Conservation (phyloP, 37 sponge, comb jelly and placozoan genomes). For the Geodia barretti region DNA sequence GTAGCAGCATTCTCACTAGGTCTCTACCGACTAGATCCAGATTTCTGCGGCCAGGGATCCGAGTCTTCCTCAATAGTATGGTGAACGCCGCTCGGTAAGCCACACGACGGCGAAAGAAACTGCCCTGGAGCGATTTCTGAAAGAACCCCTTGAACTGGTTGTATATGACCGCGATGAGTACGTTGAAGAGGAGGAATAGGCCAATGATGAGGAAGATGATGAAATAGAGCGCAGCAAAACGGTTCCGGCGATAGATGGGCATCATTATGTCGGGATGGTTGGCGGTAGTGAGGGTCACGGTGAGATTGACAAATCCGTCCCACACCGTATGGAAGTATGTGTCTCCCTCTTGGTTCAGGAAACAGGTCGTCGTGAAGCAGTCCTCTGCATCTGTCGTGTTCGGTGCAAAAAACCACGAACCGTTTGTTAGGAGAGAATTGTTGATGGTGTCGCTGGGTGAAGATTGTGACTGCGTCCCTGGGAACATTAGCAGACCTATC, state of each 20-base stretch:
- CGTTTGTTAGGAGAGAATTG: neutral
- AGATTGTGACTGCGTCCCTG: conserved; percentile 2
- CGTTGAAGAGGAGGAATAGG: conserved; percentile 83
- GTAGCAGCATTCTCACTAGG: conserved; percentile 50
- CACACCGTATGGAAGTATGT: conserved; percentile 68
- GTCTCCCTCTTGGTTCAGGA: conserved; percentile 50
- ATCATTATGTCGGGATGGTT: conserved; percentile 98
- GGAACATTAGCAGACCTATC: conserved; percentile 88
- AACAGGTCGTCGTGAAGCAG: neutral
- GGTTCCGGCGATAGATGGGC: conserved; percentile 87
- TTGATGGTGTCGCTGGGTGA: neutral
- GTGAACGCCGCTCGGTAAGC: conserved; percentile 92
- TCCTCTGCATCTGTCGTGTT: neutral
- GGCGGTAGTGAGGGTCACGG: conserved; percentile 93
- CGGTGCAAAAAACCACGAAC: neutral
- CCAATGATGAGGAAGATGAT: conserved; percentile 86
- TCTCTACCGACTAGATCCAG: conserved; percentile 37
- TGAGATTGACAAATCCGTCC: conserved; percentile 63
- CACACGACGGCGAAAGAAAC: conserved; percentile 77
- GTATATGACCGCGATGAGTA: conserved; percentile 93
- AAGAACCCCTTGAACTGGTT: conserved; percentile 92
- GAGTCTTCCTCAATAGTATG: conserved; percentile 64
- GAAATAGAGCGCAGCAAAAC: conserved; percentile 89
- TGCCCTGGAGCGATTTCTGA: conserved; percentile 79
- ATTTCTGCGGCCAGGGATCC: neutral